These are phyloP conservation scores for Neopelma chrysocephalum DNA, from an alignment of 2,797 vertebrate genomes.

Conservation along the genomic window DNA sequence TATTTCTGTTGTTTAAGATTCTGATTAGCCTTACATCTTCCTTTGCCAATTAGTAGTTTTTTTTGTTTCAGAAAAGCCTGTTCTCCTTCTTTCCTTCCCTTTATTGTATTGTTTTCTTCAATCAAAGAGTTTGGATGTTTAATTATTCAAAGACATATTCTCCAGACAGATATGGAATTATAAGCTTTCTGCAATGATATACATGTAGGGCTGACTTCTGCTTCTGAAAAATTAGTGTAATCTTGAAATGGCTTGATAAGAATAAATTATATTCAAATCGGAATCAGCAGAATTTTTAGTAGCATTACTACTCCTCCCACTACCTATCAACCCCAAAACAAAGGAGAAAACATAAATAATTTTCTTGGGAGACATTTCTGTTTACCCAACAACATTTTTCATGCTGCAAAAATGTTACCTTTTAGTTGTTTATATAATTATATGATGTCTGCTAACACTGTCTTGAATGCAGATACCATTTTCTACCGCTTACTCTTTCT, in stretches of 20 bases:
- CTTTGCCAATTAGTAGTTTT: background rate
- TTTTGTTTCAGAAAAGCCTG: background rate
- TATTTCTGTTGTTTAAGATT: background rate
- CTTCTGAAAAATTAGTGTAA: slow-evolving; percentile 1
- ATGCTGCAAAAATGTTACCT: background rate
- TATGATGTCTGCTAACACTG: background rate
- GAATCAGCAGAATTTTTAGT: background rate
- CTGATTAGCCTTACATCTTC: background rate
- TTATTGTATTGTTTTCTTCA: background rate
- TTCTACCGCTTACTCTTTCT: background rate
- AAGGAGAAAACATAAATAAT: background rate
- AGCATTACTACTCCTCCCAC: background rate
- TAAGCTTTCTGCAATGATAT: background rate
- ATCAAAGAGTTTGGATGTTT: background rate
- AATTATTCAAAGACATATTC: slow-evolving; percentile 27
- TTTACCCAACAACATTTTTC: background rate
- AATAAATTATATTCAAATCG: background rate
- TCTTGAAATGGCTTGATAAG: slow-evolving; percentile 3
- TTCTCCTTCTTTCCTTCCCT: background rate
- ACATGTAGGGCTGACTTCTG: background rate
- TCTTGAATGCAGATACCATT: background rate
- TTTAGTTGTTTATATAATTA: background rate
- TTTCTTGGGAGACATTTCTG: background rate
- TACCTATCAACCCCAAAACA: background rate
- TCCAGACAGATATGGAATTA: background rate